Conservation (phyloP, 2,113 vertebrate species). For the Laticauda colubrina region DNA sequence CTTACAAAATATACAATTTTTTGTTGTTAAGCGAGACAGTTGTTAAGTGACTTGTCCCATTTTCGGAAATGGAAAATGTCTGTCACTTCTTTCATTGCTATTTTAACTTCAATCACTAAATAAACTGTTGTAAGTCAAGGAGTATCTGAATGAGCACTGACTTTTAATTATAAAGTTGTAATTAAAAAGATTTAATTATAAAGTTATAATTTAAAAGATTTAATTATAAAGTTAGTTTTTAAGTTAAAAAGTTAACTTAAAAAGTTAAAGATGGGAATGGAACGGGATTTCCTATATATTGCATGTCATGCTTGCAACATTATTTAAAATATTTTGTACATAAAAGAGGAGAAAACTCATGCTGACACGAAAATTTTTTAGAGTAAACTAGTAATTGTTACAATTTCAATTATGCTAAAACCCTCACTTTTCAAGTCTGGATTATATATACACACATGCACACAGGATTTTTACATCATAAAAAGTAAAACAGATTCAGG, state of each 20-base stretch:
- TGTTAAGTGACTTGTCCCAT: neutral
- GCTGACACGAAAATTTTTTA: neutral
- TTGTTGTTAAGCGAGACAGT: neutral
- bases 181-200: too few relatives aligned
- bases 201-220: too few relatives aligned
- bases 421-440: neutral
- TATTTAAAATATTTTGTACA: neutral
- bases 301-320: neutral
- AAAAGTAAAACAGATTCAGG: neutral
- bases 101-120: neutral
- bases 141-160: neutral
- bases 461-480: too few relatives aligned
- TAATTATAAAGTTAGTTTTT: too few relatives aligned
- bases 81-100: neutral
- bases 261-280: neutral
- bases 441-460: neutral
- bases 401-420: neutral
- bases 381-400: too few relatives aligned
- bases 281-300: neutral
- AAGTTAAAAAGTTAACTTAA: too few relatives aligned
- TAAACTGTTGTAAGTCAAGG: neutral
- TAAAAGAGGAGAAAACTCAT: neutral
- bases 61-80: neutral
- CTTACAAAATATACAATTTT: neutral
- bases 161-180: neutral